A percentile compares a stretch with the other conserved stretches of the same genome.
phyloP scores from a whole-genome alignment of 2,888 invertebrate species.

The Conops quadrifasciatus region DNA sequence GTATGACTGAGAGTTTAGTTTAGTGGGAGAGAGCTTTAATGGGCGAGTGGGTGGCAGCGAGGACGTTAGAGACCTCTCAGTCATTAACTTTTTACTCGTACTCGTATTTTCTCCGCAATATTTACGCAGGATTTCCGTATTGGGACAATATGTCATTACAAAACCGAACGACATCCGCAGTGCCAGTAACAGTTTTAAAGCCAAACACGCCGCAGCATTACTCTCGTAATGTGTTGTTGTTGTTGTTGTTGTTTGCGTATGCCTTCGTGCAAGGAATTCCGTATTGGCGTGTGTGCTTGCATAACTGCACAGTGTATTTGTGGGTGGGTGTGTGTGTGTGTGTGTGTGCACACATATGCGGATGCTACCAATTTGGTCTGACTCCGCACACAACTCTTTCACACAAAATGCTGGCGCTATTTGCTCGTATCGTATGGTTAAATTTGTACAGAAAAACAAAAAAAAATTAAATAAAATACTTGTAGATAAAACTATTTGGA shows the following conservation, averaged over 20 bases:
- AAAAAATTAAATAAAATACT: neutral
- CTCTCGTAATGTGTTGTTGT: neutral
- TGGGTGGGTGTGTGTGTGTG: constrained; percentile 13
- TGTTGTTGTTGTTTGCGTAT: too few relatives aligned
- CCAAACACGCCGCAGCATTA: constrained; percentile 3
- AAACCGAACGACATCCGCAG: constrained; percentile 21
- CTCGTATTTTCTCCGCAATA: neutral
- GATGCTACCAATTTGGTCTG: constrained; percentile 24
- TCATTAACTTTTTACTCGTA: too few relatives aligned
- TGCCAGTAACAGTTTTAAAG: constrained; percentile 27
- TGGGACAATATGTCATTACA: constrained; percentile 11
- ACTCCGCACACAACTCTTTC: constrained; percentile 17
- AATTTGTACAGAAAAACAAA: constrained; percentile 13
- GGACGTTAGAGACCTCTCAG: too few relatives aligned
- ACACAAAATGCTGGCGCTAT: constrained; percentile 18
- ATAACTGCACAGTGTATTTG: neutral
- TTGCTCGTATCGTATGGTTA: constrained; percentile 10
- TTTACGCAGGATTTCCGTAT: constrained; percentile 10
- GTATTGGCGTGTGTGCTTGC: neutral
- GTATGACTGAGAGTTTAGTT: too few relatives aligned
- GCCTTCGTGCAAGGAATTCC: too few relatives aligned
- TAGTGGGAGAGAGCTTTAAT: too few relatives aligned
- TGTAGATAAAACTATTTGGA: neutral
- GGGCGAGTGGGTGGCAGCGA: too few relatives aligned
- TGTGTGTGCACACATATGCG: constrained; percentile 4